These are phyloP conservation scores for Ecliptopera silaceata DNA, from an alignment of 2,888 invertebrate species.

Conservation along the genomic window DNA sequence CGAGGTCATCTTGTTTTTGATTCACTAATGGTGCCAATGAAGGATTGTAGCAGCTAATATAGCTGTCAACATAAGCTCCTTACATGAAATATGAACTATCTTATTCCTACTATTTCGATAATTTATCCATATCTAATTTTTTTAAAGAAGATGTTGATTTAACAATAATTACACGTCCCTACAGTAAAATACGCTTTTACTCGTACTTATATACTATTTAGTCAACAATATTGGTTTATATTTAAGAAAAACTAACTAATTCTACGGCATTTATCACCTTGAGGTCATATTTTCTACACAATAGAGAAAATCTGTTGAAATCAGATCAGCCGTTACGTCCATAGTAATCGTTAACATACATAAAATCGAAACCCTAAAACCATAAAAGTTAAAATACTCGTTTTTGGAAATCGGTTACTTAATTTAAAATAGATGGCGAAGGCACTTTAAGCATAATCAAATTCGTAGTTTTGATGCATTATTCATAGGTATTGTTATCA, in stretches of 20 bases:
- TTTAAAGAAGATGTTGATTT: too few relatives aligned
- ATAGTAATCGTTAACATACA: background rate
- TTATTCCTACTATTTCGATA: background rate
- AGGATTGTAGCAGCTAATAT: slow-evolving; percentile 37
- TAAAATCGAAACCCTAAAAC: background rate
- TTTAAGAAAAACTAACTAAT: too few relatives aligned
- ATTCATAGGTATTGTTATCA: background rate
- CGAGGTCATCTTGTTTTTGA: slow-evolving; percentile 57
- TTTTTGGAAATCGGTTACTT: background rate
- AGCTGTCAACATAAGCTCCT: background rate
- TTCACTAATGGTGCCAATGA: slow-evolving; percentile 44
- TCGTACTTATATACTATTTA: too few relatives aligned
- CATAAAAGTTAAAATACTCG: background rate
- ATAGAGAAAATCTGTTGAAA: background rate
- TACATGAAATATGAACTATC: background rate
- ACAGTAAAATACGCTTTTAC: too few relatives aligned
- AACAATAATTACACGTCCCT: too few relatives aligned
- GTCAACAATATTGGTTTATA: too few relatives aligned
- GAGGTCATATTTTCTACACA: background rate
- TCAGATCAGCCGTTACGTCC: background rate
- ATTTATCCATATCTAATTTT: too few relatives aligned
- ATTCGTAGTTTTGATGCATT: background rate
- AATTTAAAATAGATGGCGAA: too few relatives aligned
- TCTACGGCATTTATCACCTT: too few relatives aligned
- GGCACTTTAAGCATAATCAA: too few relatives aligned